Percentiles rank a stretch among this genome's conserved stretches.
These are phyloP conservation scores for Tribolium freemani DNA, from an alignment of 2,888 invertebrate genomes.

Conservation along the genomic window DNA sequence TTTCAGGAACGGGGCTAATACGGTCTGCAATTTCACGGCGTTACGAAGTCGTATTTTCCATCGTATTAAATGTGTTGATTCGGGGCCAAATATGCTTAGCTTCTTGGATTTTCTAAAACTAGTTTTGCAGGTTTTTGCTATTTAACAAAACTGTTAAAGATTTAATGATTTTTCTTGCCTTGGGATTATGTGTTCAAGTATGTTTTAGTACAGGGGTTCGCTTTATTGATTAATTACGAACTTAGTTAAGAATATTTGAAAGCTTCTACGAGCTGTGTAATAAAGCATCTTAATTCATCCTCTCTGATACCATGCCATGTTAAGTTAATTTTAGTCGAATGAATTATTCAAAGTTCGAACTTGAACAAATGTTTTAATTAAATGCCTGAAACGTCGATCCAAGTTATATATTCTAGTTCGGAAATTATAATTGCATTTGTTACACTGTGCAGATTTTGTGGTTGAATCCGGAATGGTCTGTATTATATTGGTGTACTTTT, in stretches of 20 bases:
- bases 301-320: neutral
- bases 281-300: neutral
- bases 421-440: constrained; percentile 10
- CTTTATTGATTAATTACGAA: neutral
- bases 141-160: too few species aligned
- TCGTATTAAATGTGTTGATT: neutral
- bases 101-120: neutral
- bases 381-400: neutral
- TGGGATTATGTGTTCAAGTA: neutral
- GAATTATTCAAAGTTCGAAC: constrained; percentile 16
- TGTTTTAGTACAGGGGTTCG: neutral
- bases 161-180: too few species aligned
- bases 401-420: constrained; percentile 1
- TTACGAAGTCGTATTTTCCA: neutral
- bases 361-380: constrained; percentile 22
- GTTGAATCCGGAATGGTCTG: neutral
- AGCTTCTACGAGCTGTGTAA: neutral
- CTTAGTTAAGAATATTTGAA: neutral
- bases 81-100: neutral
- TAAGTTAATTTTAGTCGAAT: neutral
- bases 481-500: neutral
- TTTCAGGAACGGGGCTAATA: neutral
- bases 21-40: neutral
- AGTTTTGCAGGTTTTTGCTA: too few species aligned
- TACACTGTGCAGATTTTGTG: constrained; percentile 6